Evolutionary conservation across 2,113 vertebrate genomes (phyloP), one percentile per base, ranked within the genome.

Genomic region (Crypturellus undulatus): DNA sequence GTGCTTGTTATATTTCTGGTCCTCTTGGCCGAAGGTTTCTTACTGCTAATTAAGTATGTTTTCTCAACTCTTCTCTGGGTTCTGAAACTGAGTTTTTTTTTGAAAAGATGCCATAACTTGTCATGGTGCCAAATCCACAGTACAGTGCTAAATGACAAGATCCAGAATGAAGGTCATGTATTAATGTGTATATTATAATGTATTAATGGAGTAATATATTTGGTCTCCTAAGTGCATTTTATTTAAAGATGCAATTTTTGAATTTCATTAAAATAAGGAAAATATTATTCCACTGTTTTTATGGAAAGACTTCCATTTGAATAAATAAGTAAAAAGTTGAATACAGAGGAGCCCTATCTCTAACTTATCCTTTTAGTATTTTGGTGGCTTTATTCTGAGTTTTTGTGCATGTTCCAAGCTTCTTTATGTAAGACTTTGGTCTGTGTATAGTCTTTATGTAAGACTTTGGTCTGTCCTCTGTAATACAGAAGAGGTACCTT

Each of bases 381-480:
- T 26, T 67, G 34, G 13, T 64, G 34, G 2, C 7, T 68, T 84
- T 85, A 45, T 77, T 86, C 81, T 51, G 32, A 32, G 17, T 9
- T 75, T 87, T 84, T 87, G 84, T 47, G 67, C 18, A 10, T 7
- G 6, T 75, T 89, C 60, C 84, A 84, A 26, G 12, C 24, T 91
- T 54, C 56, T 94, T 96, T 93, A 63, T 26, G 12, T 87, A 96
- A 94, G 26, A 38, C 38, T 78, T 14, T 84, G 24, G 12, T 87
- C 92, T 93, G 51, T 77, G 9, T 89, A n/a, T n/a, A n/a, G n/a
- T 54, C 56, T 94, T 96, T 93, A 63, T 26, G 12, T 87, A 96
- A 94, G 26, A 38, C 38, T 78, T 14, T 84, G 1, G 4, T 63
- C 84, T 67, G 15, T 87, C 84, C 19, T 30, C n/a, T 84, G 45